These are phyloP conservation scores for Panagrolaimus sp. DNA, from an alignment of 1,140 invertebrate genomes.

Conservation along the genomic window DNA sequence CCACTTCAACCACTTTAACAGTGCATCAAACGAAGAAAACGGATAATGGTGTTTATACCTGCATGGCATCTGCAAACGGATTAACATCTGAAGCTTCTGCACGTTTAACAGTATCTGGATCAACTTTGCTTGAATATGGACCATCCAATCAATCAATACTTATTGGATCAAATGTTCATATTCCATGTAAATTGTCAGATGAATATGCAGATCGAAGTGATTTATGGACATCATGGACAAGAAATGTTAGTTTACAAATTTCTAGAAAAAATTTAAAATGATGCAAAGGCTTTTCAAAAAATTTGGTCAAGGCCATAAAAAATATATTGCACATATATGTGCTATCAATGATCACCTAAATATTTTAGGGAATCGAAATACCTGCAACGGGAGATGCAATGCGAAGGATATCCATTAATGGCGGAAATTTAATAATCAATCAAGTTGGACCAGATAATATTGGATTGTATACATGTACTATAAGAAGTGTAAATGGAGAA, in stretches of 20 bases:
- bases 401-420: slow-evolving; percentile 44
- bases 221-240: slow-evolving; percentile 34
- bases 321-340: too few species aligned
- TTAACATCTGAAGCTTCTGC: slow-evolving; percentile 72
- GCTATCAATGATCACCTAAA: too few species aligned
- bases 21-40: slow-evolving; percentile 74
- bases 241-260: slow-evolving; percentile 44
- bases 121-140: slow-evolving; percentile 46
- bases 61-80: slow-evolving; percentile 77
- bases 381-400: slow-evolving; percentile 33
- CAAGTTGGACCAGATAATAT: slow-evolving; percentile 57
- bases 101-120: slow-evolving; percentile 13
- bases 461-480: slow-evolving; percentile 48
- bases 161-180: slow-evolving; percentile 54
- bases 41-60: slow-evolving; percentile 81
- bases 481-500: slow-evolving; percentile 27
- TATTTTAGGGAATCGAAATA: slow-evolving; percentile 41
- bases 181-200: slow-evolving; percentile 48
- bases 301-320: too few species aligned
- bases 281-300: too few species aligned
- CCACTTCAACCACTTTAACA: slow-evolving; percentile 76
- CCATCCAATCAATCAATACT: slow-evolving; percentile 51
- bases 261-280: neutral
- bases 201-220: slow-evolving; percentile 21
- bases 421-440: slow-evolving; percentile 48